Evolutionary conservation across 2,797 vertebrate species (phyloP), one percentile per base, ranked within the genome.

Genomic region (Cyclura pinguis): DNA sequence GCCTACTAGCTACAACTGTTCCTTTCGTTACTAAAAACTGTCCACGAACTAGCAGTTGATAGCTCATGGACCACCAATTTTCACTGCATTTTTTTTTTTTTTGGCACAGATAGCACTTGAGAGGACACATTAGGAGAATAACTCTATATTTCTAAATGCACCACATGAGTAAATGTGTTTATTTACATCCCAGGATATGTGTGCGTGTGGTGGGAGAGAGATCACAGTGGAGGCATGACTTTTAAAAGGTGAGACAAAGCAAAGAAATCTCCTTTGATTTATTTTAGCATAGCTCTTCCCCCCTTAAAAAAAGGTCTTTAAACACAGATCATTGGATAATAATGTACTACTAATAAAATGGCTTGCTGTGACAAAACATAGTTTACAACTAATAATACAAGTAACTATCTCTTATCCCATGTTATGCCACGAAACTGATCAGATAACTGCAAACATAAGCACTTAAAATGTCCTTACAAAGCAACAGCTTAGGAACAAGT

Each of bases 381-480:
- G 76, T 22, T 47, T 38, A 72, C 24, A n/a, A 47, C 4, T 38
- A 76, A 9, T 32, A 67, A 59, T 13, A 47, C 29, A 84, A n/a
- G n/a, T 35, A 85, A 55, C 42, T n/a, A 52, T n/a, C 32, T 38
- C 18, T 35, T 55, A 59, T 62, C 24, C 55, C 38, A 73, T 27
- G 12, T 50, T 50, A 52, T 86, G 52, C 64, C 50, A 55, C 29
- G 47, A 6, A 27, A 62, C 38, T 52, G 57, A 47, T 8, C 64
- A 62, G 38, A 62, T 50, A 76, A 5, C 2, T 1, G 27, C 8
- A 29, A 89, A 64, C 42, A 89, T 12, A 84, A 55, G 32, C 27
- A 77, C 22, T 89, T 64, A 78, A 52, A 47, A 89, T 77, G 16
- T 52, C 50, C 29, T 52, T 84, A 67, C 57, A 89, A 64, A 52